Evolutionary conservation across 2,113 vertebrate species (phyloP).

Genomic region (Thinocorus orbignyianus): DNA sequence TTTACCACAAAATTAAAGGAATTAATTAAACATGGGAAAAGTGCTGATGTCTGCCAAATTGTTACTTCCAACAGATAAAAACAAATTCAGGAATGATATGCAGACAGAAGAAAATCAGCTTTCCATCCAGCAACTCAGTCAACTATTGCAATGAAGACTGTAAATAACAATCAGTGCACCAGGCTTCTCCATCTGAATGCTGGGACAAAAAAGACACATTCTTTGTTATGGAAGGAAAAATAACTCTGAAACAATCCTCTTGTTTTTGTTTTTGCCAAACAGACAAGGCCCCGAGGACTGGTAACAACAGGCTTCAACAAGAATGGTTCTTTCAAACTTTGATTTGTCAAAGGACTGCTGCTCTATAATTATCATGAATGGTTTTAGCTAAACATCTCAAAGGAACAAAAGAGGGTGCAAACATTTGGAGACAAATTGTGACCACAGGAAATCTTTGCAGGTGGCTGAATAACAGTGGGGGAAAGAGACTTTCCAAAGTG

Average conservation of each 20-base stretch:
- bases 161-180: background rate
- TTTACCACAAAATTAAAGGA: constrained; percentile 78
- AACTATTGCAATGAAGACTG: background rate
- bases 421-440: background rate
- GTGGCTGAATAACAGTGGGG: background rate
- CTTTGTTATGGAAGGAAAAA: background rate
- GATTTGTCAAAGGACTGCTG: constrained; percentile 14
- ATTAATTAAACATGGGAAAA: constrained; percentile 78
- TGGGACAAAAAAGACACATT: background rate
- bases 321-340: background rate
- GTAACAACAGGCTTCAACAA: background rate
- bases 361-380: background rate
- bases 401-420: background rate
- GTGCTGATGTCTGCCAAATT: constrained; percentile 68
- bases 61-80: constrained; percentile 61
- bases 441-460: background rate
- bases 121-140: background rate
- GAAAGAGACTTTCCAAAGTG: background rate
- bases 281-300: background rate
- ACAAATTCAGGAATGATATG: constrained; percentile 35
- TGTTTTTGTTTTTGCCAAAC: background rate
- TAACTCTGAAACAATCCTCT: background rate
- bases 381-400: background rate
- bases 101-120: constrained; percentile 13
- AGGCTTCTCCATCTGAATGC: background rate